phyloP scores from a whole-genome alignment of 2,113 vertebrate species.

The Tyrannus savana region DNA sequence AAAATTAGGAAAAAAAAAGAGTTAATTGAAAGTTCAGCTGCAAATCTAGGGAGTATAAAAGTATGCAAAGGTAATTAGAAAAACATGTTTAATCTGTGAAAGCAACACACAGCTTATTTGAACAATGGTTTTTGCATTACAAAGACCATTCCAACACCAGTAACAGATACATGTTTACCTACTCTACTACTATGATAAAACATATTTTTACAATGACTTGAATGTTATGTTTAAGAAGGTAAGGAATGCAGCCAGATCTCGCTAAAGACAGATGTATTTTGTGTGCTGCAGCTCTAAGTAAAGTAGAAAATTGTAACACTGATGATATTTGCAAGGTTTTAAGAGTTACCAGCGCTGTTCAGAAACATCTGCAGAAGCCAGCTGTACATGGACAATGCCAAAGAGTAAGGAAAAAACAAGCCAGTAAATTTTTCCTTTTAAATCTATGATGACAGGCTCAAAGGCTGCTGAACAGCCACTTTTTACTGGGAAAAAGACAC shows the following conservation, averaged over 20 bases:
- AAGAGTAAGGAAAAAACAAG: conserved; percentile 51
- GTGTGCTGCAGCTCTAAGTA: neutral
- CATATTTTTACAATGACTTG: neutral
- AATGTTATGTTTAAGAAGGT: neutral
- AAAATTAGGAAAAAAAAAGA: neutral
- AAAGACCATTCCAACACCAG: neutral
- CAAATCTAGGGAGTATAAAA: neutral
- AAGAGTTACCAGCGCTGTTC: conserved; percentile 20
- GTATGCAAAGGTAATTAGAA: neutral
- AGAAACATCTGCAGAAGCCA: conserved; percentile 61
- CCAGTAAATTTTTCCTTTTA: conserved; percentile 36
- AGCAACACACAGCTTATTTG: neutral
- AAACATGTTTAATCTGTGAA: neutral
- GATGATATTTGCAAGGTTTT: conserved; percentile 40
- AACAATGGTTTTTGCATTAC: neutral
- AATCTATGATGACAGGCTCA: conserved; percentile 40
- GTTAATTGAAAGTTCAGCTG: neutral
- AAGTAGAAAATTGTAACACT: neutral
- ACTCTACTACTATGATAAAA: neutral
- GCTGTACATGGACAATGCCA: conserved; percentile 46
- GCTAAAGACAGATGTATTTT: neutral
- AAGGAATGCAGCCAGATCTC: neutral
- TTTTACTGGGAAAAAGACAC: neutral
- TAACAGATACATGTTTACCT: neutral
- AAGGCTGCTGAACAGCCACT: conserved; percentile 26